Conservation (phyloP, 2,113 vertebrate genomes). For the Bubalus kerabau region DNA sequence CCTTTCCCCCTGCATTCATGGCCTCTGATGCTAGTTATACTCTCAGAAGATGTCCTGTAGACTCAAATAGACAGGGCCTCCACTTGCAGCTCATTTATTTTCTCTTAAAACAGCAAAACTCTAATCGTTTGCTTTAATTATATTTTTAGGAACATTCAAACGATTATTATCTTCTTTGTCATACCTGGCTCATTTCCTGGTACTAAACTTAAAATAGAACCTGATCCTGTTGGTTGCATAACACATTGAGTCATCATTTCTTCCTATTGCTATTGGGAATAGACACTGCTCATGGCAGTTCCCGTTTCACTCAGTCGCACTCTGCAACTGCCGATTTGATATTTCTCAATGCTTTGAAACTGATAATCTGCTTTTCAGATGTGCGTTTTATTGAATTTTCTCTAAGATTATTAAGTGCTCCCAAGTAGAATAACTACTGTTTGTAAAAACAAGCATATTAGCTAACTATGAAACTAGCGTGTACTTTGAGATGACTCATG, state of each 20-base stretch:
- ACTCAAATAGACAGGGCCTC: not conserved
- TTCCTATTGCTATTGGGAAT: not conserved
- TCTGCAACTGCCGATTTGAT: not conserved
- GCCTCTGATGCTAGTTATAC: not conserved
- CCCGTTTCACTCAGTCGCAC: not conserved
- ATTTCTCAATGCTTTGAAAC: not conserved
- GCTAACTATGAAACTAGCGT: not conserved
- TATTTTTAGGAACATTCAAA: conserved; percentile 64
- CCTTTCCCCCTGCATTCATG: not conserved
- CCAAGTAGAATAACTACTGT: not conserved
- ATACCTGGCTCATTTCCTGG: conserved; percentile 67
- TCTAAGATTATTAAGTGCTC: not conserved
- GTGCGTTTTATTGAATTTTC: not conserved
- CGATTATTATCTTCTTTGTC: conserved; percentile 59
- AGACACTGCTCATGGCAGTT: not conserved
- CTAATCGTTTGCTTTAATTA: conserved; percentile 45
- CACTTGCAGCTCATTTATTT: not conserved
- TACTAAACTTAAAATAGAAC: conserved; percentile 55
- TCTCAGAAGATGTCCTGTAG: accelerated
- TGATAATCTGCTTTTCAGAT: not conserved
- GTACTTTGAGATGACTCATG: conserved; percentile 7
- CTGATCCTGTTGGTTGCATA: conserved; percentile 42
- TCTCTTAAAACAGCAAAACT: conserved; percentile 30
- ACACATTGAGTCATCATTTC: conserved; percentile 31
- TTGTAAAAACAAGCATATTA: not conserved